Evolutionary conservation across 2,888 invertebrate genomes (phyloP).

Genomic region (Clunio marinus): DNA sequence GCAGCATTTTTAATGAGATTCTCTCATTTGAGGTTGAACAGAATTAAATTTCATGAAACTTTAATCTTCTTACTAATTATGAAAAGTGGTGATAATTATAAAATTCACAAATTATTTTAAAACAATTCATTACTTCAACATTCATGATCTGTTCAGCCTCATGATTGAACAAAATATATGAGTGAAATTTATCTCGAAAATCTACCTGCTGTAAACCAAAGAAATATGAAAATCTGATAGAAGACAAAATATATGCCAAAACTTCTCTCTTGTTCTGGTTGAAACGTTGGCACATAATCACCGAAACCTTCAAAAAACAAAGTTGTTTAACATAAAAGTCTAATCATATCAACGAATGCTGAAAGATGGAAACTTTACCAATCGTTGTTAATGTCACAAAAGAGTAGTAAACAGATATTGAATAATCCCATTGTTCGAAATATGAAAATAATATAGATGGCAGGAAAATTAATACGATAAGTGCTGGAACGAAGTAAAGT

Average conservation of each 20-base stretch:
- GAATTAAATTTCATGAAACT: background rate
- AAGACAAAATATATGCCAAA: slow-evolving; percentile 61
- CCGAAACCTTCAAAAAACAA: slow-evolving; percentile 64
- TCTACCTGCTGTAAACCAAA: slow-evolving; percentile 68
- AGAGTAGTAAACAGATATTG: slow-evolving; percentile 79
- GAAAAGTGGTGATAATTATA: no score
- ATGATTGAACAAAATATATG: no score
- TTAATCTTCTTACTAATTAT: background rate
- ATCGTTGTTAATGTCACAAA: slow-evolving; percentile 58
- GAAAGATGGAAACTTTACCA: slow-evolving; percentile 2
- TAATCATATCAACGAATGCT: background rate
- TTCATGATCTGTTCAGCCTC: no score
- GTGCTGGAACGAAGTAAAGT: slow-evolving; percentile 82
- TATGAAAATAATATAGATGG: slow-evolving; percentile 80
- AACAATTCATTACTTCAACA: no score
- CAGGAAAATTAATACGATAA: slow-evolving; percentile 79
- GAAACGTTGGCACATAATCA: slow-evolving; percentile 74
- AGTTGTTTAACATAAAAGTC: background rate
- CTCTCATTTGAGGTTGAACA: background rate
- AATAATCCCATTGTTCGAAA: slow-evolving; percentile 82
- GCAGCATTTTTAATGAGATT: slow-evolving; percentile 7
- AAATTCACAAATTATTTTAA: no score
- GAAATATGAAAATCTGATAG: slow-evolving; percentile 75
- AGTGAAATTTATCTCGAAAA: background rate
- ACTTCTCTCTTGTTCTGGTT: slow-evolving; percentile 48